Evolutionary conservation across 2,113 vertebrate species (phyloP).

Genomic region (Suricata suricatta): DNA sequence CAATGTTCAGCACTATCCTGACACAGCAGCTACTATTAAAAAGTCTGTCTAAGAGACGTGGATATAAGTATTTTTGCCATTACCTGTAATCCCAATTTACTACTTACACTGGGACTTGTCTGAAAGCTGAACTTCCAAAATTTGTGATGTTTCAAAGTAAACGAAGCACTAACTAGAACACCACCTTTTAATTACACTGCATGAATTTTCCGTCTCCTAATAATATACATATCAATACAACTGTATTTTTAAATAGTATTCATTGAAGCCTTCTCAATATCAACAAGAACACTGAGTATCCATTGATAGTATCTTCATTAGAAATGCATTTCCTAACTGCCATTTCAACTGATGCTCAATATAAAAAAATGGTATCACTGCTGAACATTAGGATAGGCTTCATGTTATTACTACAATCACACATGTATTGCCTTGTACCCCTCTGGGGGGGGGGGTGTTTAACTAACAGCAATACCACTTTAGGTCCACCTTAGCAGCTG

Average conservation of each 20-base stretch:
- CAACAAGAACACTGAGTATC: not conserved
- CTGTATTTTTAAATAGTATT: not conserved
- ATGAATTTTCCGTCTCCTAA: not conserved
- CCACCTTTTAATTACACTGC: not conserved
- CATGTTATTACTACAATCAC: not conserved
- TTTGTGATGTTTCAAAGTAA: not conserved
- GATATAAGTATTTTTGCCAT: not conserved
- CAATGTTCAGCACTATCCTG: not conserved
- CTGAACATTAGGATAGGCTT: not conserved
- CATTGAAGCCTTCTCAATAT: not conserved
- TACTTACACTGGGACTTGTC: not conserved
- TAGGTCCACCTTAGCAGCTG: not conserved
- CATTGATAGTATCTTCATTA: not conserved
- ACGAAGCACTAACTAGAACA: not conserved
- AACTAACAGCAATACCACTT: not conserved
- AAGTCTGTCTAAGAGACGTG: not conserved
- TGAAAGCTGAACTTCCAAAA: not conserved
- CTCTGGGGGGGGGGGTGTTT: not conserved
- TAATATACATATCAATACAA: not conserved
- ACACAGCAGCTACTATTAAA: not conserved
- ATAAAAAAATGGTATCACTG: constrained; percentile 8
- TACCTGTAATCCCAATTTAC: not conserved
- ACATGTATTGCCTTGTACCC: not conserved
- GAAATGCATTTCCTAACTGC: not conserved
- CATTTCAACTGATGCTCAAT: constrained; percentile 28